phyloP scores from a whole-genome alignment of 35 echinoderm and acorn worm species.

The Apostichopus japonicus region DNA sequence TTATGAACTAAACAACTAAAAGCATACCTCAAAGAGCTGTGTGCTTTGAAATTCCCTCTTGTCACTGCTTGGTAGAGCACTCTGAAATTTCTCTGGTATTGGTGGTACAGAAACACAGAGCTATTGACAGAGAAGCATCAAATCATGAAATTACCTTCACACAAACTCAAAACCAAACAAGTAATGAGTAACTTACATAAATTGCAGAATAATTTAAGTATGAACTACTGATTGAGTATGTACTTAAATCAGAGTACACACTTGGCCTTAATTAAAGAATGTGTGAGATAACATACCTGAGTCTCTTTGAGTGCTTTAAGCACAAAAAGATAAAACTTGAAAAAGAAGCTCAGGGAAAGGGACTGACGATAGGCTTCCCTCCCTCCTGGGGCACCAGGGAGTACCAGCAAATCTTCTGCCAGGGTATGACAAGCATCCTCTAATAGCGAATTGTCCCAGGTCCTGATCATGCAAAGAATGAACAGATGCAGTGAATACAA shows the following conservation, averaged over 20 bases:
- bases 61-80: background rate
- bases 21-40: slow-evolving; percentile 5
- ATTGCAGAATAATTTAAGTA: too few species aligned
- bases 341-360: slow-evolving; percentile 87
- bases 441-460: slow-evolving; percentile 67
- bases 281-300: background rate
- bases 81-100: background rate
- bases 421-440: slow-evolving; percentile 57
- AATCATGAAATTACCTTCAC: too few species aligned
- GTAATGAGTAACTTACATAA: too few species aligned
- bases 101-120: background rate
- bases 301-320: slow-evolving; percentile 39
- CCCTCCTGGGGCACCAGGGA: slow-evolving; percentile 80
- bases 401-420: slow-evolving; percentile 73
- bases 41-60: background rate
- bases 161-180: too few species aligned
- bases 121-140: background rate
- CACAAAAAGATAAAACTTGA: slow-evolving; percentile 89
- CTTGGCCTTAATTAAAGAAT: background rate
- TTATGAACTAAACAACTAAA: too few species aligned
- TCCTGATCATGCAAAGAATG: slow-evolving; percentile 18
- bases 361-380: slow-evolving; percentile 84
- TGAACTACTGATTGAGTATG: too few species aligned
- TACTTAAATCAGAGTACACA: background rate
- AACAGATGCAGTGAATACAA: background rate